Percentiles rank a stretch among this genome's conserved stretches.
These are phyloP conservation scores for Sinella curviseta DNA, from an alignment of 1,140 invertebrate genomes.

Conservation along the genomic window DNA sequence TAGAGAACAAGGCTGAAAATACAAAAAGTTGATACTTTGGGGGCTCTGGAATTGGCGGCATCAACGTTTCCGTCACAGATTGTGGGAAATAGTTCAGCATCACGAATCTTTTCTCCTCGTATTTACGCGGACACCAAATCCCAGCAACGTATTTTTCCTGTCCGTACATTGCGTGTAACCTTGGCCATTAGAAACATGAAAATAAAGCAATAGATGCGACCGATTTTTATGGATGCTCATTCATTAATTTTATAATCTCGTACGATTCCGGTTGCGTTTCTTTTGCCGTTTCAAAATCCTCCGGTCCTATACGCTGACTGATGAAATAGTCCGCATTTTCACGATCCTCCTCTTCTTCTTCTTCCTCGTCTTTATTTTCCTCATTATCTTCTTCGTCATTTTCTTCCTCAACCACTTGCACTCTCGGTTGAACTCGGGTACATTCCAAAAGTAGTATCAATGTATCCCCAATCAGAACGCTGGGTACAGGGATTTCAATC, in stretches of 20 bases:
- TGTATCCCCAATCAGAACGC: conserved; percentile 41
- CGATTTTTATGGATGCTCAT: too few species aligned
- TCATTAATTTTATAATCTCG: not conserved
- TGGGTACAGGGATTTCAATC: conserved; percentile 32
- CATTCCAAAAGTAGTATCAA: conserved; percentile 43
- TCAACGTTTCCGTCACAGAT: conserved; percentile 46
- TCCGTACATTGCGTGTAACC: conserved; percentile 44
- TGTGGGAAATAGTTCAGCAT: conserved; percentile 47
- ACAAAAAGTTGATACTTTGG: conserved; percentile 44
- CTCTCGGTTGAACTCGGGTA: conserved; percentile 20
- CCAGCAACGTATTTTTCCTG: conserved; percentile 34
- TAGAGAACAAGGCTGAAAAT: conserved; percentile 30
- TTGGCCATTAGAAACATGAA: too few species aligned
- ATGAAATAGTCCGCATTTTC: not conserved
- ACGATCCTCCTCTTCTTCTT: not conserved
- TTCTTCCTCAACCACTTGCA: not conserved
- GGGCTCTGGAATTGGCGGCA: conserved; percentile 22
- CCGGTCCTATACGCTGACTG: not conserved
- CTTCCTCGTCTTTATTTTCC: not conserved
- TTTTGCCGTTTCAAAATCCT: not conserved
- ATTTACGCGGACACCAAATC: conserved; percentile 45
- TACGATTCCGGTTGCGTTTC: conserved; percentile 15
- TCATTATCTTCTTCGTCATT: not conserved
- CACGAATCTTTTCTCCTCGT: conserved; percentile 45
- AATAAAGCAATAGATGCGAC: not conserved